Evolutionary conservation across 2,888 invertebrate genomes (phyloP), one percentile per base, ranked within the genome.

Genomic region (Tinea semifulvella): DNA sequence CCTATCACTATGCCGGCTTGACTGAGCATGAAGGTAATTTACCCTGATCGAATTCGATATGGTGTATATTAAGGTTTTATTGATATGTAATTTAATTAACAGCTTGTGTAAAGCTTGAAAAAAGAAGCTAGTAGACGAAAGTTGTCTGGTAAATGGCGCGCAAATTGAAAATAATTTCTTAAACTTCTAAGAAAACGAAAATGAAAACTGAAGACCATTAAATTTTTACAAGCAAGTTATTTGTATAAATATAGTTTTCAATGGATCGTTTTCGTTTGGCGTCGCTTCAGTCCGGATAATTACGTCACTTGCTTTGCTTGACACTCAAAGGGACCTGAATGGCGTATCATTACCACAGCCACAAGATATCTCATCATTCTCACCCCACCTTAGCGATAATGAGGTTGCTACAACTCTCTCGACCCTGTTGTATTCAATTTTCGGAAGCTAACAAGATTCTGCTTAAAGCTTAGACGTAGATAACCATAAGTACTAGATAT

Each of bases 341-440:
- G 6, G 31, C 31, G 31, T 31, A 31, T 31, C 31, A 31, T 31
- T 31, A 31, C 31, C 31, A 31, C 6, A 14, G 31, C 13, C 11
- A 31, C 31, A 31, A 31, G 31, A 31, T 31, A 31, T 31, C 31
- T 31, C 31, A 31, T 31, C n/a, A n/a, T n/a, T n/a, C n/a, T n/a
- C n/a, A n/a, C n/a, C 31, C 31, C 31, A 31, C 31, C 31, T 26
- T 31, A 13, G 31, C 17, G 38, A 18, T 38, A 38, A 38, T 38
- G 38, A 38, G 19, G 38, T 38, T 31, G 31, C 38, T 38, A 19
- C 38, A 38, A 38, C 17, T 19, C 19, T 38, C 38, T 18, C 18
- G 38, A 17, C 17, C n/a, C 2, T 10, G 38, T 38, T 38, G 38
- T 38, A 38, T 38, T 38, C 38, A 38, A 38, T 38, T 38, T 38